Percentiles rank a stretch among this genome's conserved stretches.
Evolutionary conservation across 2,113 vertebrate genomes (phyloP).

Genomic region (Syngnathus floridae): DNA sequence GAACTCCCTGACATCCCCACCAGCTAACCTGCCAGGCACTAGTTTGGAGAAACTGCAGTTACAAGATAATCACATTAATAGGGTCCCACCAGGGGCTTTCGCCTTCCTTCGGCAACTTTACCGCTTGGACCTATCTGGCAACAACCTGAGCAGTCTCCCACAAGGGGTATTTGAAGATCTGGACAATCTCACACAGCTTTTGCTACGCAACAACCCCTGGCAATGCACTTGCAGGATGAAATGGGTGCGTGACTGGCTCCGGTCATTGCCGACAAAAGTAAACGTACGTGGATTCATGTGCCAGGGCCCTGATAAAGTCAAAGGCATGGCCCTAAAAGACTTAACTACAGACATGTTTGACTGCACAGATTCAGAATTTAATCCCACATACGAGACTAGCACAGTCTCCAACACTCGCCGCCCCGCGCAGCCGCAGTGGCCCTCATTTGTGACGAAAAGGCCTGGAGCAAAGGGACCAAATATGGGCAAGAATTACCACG

Average conservation of each 20-base stretch:
- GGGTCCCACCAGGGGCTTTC: conserved; percentile 87
- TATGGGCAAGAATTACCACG: conserved; percentile 80
- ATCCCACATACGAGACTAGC: conserved; percentile 78
- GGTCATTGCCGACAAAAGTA: conserved; percentile 83
- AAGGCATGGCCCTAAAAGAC: conserved; percentile 98
- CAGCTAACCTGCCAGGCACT: conserved; percentile 86
- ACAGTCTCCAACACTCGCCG: conserved; percentile 79
- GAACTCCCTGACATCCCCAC: conserved; percentile 89
- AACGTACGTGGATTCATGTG: conserved; percentile 99
- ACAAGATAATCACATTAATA: conserved; percentile 97
- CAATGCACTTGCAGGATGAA: conserved; percentile 97
- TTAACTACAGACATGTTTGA: conserved; percentile 87
- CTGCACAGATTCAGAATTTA: conserved; percentile 75
- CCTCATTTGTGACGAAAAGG: conserved; percentile 83
- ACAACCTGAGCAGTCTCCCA: conserved; percentile 94
- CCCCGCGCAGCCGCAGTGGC: conserved; percentile 84
- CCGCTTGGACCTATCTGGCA: conserved; percentile 93
- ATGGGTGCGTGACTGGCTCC: conserved; percentile 96
- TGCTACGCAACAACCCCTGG: conserved; percentile 97
- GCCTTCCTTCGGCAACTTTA: conserved; percentile 91
- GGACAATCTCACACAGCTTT: conserved; percentile 95
- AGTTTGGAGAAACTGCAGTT: conserved; percentile 93
- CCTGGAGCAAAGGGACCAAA: conserved; percentile 80
- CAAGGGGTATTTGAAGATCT: conserved; percentile 94
- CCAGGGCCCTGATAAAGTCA: conserved; percentile 94